A percentile compares a stretch with the other conserved stretches of the same genome.
Evolutionary conservation across 2,888 invertebrate species (phyloP).

Genomic region (Calephelis perditalis): DNA sequence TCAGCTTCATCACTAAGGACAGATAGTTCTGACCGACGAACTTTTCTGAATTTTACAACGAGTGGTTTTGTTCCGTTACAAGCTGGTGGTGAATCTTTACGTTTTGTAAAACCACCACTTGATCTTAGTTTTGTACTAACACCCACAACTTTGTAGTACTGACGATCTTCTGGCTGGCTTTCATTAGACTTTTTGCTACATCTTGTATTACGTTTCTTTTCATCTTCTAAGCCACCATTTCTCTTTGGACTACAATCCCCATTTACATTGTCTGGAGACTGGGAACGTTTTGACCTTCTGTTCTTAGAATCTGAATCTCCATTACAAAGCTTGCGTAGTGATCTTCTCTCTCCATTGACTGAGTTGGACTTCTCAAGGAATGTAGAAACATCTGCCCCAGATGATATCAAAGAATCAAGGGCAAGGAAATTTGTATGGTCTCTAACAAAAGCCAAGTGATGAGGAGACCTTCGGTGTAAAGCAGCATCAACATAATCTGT

Average conservation of each 20-base stretch:
- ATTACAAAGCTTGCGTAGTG: conserved; percentile 59
- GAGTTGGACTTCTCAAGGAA: conserved; percentile 80
- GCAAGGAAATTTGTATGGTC: conserved; percentile 86
- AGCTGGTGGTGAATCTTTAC: conserved; percentile 60
- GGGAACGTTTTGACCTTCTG: conserved; percentile 49
- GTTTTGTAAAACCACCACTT: conserved; percentile 65
- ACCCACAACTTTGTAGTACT: conserved; percentile 86
- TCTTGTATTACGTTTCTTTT: conserved; percentile 52
- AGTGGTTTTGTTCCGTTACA: conserved; percentile 77
- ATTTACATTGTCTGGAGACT: conserved; percentile 50
- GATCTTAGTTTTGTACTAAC: conserved; percentile 83
- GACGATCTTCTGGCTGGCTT: conserved; percentile 48
- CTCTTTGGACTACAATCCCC: conserved; percentile 49
- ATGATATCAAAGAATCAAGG: conserved; percentile 83
- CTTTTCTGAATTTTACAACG: conserved; percentile 86
- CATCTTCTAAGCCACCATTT: conserved; percentile 52
- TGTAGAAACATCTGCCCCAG: conserved; percentile 82
- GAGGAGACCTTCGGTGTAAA: conserved; percentile 84
- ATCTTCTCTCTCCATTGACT: conserved; percentile 59
- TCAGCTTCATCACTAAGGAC: conserved; percentile 91
- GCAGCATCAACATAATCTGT: conserved; percentile 83
- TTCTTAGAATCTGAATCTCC: conserved; percentile 48
- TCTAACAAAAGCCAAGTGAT: conserved; percentile 84
- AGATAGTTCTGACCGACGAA: conserved; percentile 85
- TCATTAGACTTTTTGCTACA: conserved; percentile 49